A percentile compares a stretch with the other conserved stretches of the same genome.
Conservation (phyloP, 92 coral and sea anemone species). For the Siderastrea siderea region DNA sequence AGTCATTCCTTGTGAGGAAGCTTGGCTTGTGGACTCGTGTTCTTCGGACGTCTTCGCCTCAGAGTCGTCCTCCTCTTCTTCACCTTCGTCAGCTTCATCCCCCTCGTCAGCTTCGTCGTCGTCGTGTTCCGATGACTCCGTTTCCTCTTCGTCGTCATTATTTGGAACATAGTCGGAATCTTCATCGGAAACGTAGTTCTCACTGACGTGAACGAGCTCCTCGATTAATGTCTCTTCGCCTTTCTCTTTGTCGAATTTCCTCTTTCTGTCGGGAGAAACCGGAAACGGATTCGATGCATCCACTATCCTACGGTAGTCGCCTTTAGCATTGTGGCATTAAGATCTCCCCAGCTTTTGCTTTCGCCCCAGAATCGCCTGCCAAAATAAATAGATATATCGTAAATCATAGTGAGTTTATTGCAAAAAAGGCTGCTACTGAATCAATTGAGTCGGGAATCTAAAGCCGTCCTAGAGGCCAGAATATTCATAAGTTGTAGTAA, state of each 20-base stretch:
- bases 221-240: constrained; percentile 56
- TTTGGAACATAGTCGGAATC: constrained; percentile 90
- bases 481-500: too few species aligned
- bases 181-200: constrained; percentile 84
- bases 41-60: not conserved
- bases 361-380: not conserved
- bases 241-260: constrained; percentile 77
- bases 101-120: not conserved
- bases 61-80: not conserved
- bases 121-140: constrained; percentile 36
- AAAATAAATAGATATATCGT: not conserved
- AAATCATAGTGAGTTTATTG: too few species aligned
- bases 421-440: not conserved
- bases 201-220: constrained; percentile 68
- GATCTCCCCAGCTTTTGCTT: constrained; percentile 28
- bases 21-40: not conserved
- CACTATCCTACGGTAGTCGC: constrained; percentile 25
- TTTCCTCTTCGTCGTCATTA: constrained; percentile 54
- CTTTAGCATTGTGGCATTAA: not conserved
- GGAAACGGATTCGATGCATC: constrained; percentile 55
- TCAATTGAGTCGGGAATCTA: not conserved
- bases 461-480: too few species aligned
- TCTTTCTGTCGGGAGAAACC: constrained; percentile 78
- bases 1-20: not conserved
- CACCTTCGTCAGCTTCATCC: constrained; percentile 10